These are phyloP conservation scores for Arothron firmamentum DNA, from an alignment of 2,113 vertebrate genomes.

Conservation along the genomic window DNA sequence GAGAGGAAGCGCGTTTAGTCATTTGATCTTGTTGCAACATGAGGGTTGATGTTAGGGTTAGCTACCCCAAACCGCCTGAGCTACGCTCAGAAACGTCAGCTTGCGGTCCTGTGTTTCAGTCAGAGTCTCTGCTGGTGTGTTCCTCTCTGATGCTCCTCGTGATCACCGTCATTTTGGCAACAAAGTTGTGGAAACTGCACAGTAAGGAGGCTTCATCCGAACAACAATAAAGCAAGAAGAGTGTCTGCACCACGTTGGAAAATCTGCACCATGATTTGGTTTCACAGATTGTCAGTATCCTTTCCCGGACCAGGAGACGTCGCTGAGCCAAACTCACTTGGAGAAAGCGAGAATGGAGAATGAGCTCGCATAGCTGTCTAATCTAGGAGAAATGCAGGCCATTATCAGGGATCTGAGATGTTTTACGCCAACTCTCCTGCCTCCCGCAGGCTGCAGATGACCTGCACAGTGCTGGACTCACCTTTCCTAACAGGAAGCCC, in stretches of 20 bases:
- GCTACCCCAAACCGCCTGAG: too few relatives aligned
- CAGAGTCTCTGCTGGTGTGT: constrained; percentile 35
- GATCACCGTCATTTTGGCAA: constrained; percentile 24
- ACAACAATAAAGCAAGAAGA: too few relatives aligned
- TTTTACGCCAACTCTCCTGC: neutral
- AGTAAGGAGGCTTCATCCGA: constrained; percentile 44
- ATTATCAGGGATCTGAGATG: neutral
- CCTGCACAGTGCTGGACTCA: constrained; percentile 19
- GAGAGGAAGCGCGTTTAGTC: neutral
- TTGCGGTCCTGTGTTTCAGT: constrained; percentile 42
- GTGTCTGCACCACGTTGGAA: too few relatives aligned
- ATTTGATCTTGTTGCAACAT: too few relatives aligned
- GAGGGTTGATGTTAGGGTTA: too few relatives aligned
- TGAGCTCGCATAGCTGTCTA: constrained; percentile 6
- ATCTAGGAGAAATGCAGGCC: neutral
- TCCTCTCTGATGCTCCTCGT: constrained; percentile 38
- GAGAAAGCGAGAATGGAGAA: constrained; percentile 39
- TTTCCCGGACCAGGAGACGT: constrained; percentile 33
- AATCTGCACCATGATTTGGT: neutral
- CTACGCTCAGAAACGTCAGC: neutral
- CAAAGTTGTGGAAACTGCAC: constrained; percentile 37
- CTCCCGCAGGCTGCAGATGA: constrained; percentile 30
- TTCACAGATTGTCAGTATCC: constrained; percentile 8
- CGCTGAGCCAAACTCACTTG: constrained; percentile 9
- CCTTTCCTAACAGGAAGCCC: constrained; percentile 44